These are phyloP conservation scores for Caenorhabditis japonica DNA, from an alignment of 2,888 invertebrate species.

Conservation along the genomic window DNA sequence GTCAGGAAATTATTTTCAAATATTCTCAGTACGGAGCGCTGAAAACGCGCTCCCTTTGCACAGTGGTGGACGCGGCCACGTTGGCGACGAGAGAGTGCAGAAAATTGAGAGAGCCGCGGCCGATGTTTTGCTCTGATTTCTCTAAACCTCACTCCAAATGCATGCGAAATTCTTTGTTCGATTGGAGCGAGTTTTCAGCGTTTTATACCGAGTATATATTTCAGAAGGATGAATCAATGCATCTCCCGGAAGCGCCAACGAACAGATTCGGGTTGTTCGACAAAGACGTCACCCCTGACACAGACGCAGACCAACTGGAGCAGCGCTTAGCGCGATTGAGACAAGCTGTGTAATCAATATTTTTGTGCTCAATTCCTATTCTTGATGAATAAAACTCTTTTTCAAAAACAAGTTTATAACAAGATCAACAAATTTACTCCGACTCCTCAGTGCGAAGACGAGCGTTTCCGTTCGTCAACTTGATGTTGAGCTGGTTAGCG, in stretches of 20 bases:
- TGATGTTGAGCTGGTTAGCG: constrained; percentile 89
- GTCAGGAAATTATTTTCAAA: background rate
- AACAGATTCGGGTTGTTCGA: constrained; percentile 49
- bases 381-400: constrained; percentile 69
- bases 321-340: constrained; percentile 39
- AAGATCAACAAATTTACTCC: constrained; percentile 84
- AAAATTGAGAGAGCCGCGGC: no score
- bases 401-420: constrained; percentile 65
- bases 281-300: constrained; percentile 31
- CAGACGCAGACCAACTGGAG: constrained; percentile 37
- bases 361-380: background rate
- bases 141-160: no score
- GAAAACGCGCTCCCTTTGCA: no score
- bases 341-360: constrained; percentile 29
- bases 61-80: no score
- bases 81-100: no score
- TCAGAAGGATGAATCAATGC: constrained; percentile 47
- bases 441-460: constrained; percentile 97
- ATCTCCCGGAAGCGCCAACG: constrained; percentile 46
- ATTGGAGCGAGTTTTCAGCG: no score
- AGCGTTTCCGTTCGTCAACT: constrained; percentile 95
- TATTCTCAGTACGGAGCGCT: no score
- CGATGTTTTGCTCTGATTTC: no score
- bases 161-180: no score
- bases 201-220: constrained; percentile 4